A percentile compares a stretch with the other conserved stretches of the same genome.
phyloP scores from a whole-genome alignment of 2,113 vertebrate species.

The Cottus gobio region DNA sequence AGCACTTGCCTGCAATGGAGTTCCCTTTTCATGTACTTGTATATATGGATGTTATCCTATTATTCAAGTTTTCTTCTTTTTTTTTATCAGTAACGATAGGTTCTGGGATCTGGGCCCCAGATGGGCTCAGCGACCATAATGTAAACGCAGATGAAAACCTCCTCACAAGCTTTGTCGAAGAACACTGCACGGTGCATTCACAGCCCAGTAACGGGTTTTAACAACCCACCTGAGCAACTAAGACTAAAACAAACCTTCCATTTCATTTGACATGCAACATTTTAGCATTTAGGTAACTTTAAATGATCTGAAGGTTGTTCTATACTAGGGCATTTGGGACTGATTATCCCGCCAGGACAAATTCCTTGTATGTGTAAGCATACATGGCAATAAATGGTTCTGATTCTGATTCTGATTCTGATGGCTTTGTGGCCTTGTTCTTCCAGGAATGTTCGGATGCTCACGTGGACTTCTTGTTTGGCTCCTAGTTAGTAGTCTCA shows the following conservation, averaged over 20 bases:
- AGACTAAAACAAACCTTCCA: slow-evolving; percentile 55
- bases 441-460: slow-evolving; percentile 43
- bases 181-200: slow-evolving; percentile 21
- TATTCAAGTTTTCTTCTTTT: background rate
- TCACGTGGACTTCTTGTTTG: slow-evolving; percentile 14
- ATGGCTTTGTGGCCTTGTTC: slow-evolving; percentile 61
- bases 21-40: background rate
- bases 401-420: no score
- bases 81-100: background rate
- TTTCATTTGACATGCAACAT: slow-evolving; percentile 59
- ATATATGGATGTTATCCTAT: slow-evolving; percentile 1
- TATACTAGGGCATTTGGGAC: slow-evolving; percentile 28
- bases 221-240: slow-evolving; percentile 57
- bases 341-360: no score
- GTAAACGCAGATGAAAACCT: slow-evolving; percentile 43
- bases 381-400: no score
- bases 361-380: no score
- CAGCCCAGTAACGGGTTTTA: slow-evolving; percentile 10
- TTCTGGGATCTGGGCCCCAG: background rate
- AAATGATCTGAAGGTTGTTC: slow-evolving; percentile 48
- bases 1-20: background rate
- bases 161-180: background rate
- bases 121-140: slow-evolving; percentile 9
- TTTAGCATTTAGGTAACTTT: slow-evolving; percentile 27
- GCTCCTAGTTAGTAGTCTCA: slow-evolving; percentile 78